phyloP scores from a whole-genome alignment of 64 coral and sea anemone genomes.

The Acropora yongei region DNA sequence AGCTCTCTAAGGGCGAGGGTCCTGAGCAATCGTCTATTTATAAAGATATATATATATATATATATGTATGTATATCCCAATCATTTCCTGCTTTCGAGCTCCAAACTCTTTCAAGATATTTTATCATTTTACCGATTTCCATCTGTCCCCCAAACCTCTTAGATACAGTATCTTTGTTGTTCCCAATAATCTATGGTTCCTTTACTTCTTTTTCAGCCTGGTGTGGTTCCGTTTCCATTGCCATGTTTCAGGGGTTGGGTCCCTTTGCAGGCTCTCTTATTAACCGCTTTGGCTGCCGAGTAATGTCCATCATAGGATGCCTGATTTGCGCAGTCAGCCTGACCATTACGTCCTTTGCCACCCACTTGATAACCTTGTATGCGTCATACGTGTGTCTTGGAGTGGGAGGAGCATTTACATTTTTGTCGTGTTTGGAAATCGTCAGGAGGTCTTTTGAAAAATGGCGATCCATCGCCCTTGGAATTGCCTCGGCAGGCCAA shows the following conservation, averaged over 20 bases:
- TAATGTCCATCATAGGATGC: constrained; percentile 20
- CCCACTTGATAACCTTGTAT: constrained; percentile 10
- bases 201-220: constrained; percentile 28
- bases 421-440: constrained; percentile 28
- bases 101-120: neutral
- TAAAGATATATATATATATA: no score
- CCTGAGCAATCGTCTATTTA: no score
- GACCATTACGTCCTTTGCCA: constrained; percentile 10
- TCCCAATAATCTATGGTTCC: neutral
- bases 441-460: constrained; percentile 46
- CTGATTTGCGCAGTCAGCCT: constrained; percentile 32
- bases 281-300: constrained; percentile 49
- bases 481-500: constrained; percentile 59
- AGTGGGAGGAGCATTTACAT: constrained; percentile 13
- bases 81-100: no score
- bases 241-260: constrained; percentile 1
- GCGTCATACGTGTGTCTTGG: constrained; percentile 27
- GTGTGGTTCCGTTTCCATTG: constrained; percentile 54
- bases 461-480: constrained; percentile 34
- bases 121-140: no score
- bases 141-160: no score
- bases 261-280: constrained; percentile 28
- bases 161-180: neutral
- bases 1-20: no score
- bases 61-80: no score